Conservation (phyloP, 2,797 vertebrate species). For the Falco peregrinus region DNA sequence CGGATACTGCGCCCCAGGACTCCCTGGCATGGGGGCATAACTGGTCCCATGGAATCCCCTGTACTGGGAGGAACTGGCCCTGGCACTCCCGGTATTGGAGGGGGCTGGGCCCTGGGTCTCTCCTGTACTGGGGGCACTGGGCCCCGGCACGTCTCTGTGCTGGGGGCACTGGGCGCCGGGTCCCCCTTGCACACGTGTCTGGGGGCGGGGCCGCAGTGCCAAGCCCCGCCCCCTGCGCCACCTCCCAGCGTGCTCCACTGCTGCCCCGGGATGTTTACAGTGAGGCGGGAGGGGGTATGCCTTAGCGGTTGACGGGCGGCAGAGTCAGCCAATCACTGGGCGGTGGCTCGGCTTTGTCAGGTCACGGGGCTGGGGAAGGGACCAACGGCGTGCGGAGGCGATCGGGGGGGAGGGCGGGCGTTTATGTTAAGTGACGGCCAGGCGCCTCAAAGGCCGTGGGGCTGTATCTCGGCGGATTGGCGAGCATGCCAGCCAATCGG, state of each 20-base stretch:
- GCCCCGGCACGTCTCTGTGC: background rate
- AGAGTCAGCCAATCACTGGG: rapidly evolving
- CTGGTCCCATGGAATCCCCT: too few relatives aligned
- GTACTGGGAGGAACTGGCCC: background rate
- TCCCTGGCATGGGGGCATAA: too few relatives aligned
- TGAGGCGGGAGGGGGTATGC: rapidly evolving
- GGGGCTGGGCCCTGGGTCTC: too few relatives aligned
- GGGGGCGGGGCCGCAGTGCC: background rate
- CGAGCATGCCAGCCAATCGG: rapidly evolving
- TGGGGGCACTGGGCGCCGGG: background rate
- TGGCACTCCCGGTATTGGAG: background rate
- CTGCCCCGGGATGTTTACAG: background rate
- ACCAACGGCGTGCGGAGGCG: background rate
- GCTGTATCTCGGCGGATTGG: background rate
- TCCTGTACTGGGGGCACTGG: background rate
- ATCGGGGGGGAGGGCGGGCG: rapidly evolving
- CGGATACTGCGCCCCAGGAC: too few relatives aligned
- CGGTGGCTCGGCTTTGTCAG: rapidly evolving
- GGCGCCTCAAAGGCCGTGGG: rapidly evolving
- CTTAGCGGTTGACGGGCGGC: rapidly evolving
- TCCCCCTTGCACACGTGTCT: background rate
- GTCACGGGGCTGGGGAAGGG: rapidly evolving
- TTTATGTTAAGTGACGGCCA: rapidly evolving
- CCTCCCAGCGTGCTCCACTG: background rate
- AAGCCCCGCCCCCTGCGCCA: background rate